Evolutionary conservation across 1,140 invertebrate genomes (phyloP).

Genomic region (Lepidurus arcticus): DNA sequence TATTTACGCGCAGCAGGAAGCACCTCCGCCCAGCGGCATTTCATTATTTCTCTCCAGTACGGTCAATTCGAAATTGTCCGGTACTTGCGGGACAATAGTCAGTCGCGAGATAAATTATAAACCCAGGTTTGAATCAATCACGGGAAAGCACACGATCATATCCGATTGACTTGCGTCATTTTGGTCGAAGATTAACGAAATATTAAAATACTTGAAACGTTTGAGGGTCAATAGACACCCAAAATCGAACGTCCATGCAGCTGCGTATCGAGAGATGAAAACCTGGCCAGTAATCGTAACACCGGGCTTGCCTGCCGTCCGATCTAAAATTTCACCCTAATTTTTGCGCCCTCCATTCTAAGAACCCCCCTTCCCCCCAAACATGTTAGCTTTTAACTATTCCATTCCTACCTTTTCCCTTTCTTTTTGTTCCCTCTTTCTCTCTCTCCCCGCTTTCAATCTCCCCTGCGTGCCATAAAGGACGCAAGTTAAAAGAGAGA

Average conservation of each 20-base stretch:
- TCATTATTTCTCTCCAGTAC: background rate
- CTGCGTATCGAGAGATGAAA: constrained; percentile 4
- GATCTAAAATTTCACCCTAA: constrained; percentile 19
- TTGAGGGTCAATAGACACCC: background rate
- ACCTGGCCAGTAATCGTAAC: constrained; percentile 7
- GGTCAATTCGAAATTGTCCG: background rate
- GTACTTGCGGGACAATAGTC: background rate
- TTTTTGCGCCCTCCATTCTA: background rate
- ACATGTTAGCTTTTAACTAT: constrained; percentile 11
- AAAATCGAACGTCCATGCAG: background rate
- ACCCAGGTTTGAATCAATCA: too few relatives aligned
- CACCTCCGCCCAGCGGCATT: background rate
- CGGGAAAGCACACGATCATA: too few relatives aligned
- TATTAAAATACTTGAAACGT: background rate
- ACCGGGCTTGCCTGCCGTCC: constrained; percentile 12
- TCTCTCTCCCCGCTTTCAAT: background rate
- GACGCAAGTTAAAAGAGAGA: constrained; percentile 8
- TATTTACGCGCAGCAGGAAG: constrained; percentile 7
- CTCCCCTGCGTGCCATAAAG: constrained; percentile 17
- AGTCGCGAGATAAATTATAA: background rate
- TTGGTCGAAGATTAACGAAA: too few relatives aligned
- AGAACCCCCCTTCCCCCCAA: background rate
- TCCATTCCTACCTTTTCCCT: constrained; percentile 1
- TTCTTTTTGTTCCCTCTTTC: background rate
- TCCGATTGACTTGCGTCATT: too few relatives aligned